A percentile compares a stretch with the other conserved stretches of the same genome.
Evolutionary conservation across 1,140 invertebrate species (phyloP).

Genomic region (Drosophila suzukii): DNA sequence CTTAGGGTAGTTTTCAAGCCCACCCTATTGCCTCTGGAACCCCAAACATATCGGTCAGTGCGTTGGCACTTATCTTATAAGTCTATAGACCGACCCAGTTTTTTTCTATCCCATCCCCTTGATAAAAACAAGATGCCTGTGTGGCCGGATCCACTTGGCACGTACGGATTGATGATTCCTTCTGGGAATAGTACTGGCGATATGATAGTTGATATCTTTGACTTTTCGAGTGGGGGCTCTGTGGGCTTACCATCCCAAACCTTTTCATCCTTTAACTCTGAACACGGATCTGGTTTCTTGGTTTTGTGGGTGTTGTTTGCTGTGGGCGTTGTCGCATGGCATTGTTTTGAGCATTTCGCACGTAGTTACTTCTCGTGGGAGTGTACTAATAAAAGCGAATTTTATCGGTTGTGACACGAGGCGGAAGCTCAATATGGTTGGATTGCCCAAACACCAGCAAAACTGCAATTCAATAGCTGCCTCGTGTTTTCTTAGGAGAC

Average conservation of each 20-base stretch:
- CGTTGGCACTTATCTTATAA: conserved; percentile 11
- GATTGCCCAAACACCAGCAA: conserved; percentile 50
- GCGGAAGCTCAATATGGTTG: conserved; percentile 15
- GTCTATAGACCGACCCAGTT: not conserved
- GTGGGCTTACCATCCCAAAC: conserved; percentile 16
- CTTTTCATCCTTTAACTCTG: not conserved
- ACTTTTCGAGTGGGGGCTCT: conserved; percentile 35
- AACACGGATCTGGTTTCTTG: conserved; percentile 11
- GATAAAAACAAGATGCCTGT: conserved; percentile 10
- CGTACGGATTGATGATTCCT: conserved; percentile 42
- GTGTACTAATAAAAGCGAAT: conserved; percentile 54
- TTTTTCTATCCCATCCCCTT: not conserved
- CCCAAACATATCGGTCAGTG: conserved; percentile 36
- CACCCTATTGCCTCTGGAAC: conserved; percentile 27
- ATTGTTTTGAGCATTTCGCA: conserved; percentile 57
- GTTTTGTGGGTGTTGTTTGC: conserved; percentile 1
- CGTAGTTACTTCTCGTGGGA: conserved; percentile 56
- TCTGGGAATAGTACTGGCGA: conserved; percentile 33
- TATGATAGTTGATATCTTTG: conserved; percentile 48
- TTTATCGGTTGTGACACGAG: conserved; percentile 49
- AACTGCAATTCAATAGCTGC: conserved; percentile 68
- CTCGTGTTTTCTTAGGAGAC: not conserved
- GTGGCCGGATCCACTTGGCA: conserved; percentile 33
- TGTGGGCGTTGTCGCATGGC: conserved; percentile 6
- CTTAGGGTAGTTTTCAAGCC: not conserved